phyloP scores from a whole-genome alignment of 2,888 invertebrate species.

The Spilarctia lutea region DNA sequence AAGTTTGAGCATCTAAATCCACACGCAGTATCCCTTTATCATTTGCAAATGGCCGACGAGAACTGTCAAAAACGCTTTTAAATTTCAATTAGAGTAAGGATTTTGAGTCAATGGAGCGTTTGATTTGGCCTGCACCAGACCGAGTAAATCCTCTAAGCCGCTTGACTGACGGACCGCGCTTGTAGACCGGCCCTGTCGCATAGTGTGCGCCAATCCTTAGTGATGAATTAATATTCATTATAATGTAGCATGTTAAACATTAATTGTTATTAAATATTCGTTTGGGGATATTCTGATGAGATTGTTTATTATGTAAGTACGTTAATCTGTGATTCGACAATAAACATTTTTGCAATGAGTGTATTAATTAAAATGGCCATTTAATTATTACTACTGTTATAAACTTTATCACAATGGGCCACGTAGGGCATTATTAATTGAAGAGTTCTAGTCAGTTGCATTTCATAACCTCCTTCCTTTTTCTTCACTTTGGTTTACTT shows the following conservation, averaged over 20 bases:
- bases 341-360: background rate
- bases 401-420: too few species aligned
- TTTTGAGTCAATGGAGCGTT: constrained; percentile 68
- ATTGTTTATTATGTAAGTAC: background rate
- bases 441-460: background rate
- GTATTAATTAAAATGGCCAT: background rate
- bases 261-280: constrained; percentile 29
- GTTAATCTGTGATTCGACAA: background rate
- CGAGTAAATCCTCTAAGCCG: constrained; percentile 66
- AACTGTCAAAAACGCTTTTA: constrained; percentile 72
- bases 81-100: constrained; percentile 72
- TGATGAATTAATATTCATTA: constrained; percentile 42
- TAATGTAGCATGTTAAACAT: constrained; percentile 30
- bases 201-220: constrained; percentile 44
- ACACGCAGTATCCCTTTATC: constrained; percentile 49
- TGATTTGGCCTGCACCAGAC: constrained; percentile 64
- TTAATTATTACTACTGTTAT: background rate
- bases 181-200: constrained; percentile 44
- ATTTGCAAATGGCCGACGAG: constrained; percentile 58
- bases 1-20: constrained; percentile 34
- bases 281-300: background rate
- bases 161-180: constrained; percentile 59
- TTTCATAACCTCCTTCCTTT: background rate
- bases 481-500: too few species aligned
- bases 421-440: too few species aligned